Conservation (phyloP, 1,140 invertebrate species). For the Tribolium madens region DNA sequence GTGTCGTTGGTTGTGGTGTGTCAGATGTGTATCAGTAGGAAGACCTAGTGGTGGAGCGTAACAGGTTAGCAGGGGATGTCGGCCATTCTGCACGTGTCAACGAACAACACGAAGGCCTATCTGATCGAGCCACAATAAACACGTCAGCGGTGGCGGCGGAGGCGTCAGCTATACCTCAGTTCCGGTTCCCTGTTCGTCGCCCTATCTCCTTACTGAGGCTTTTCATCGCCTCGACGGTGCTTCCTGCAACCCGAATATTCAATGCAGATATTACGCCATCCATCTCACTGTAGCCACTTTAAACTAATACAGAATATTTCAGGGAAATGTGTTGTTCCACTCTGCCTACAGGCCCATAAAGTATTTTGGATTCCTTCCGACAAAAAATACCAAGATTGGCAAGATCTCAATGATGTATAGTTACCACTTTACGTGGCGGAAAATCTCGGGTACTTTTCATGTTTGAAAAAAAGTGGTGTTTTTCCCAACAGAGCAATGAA, state of each 20-base stretch:
- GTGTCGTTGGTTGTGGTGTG: slow-evolving; percentile 1
- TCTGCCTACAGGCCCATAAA: neutral
- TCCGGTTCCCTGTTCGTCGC: slow-evolving; percentile 41
- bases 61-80: slow-evolving; percentile 47
- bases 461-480: no score
- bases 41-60: slow-evolving; percentile 42
- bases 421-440: neutral
- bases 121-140: slow-evolving; percentile 46
- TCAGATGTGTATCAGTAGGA: slow-evolving; percentile 38
- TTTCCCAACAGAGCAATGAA: no score
- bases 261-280: slow-evolving; percentile 31
- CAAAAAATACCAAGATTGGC: neutral
- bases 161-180: slow-evolving; percentile 32
- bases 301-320: slow-evolving; percentile 22
- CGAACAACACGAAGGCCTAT: slow-evolving; percentile 43
- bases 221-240: slow-evolving; percentile 22
- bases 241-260: slow-evolving; percentile 37
- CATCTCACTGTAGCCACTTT: slow-evolving; percentile 27
- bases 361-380: neutral
- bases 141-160: slow-evolving; percentile 42
- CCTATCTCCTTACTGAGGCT: slow-evolving; percentile 6
- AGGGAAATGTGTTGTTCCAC: slow-evolving; percentile 21
- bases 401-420: neutral
- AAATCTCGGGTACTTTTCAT: neutral
- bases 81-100: slow-evolving; percentile 48